phyloP scores from a whole-genome alignment of 2,113 vertebrate species.

The Colius striatus region DNA sequence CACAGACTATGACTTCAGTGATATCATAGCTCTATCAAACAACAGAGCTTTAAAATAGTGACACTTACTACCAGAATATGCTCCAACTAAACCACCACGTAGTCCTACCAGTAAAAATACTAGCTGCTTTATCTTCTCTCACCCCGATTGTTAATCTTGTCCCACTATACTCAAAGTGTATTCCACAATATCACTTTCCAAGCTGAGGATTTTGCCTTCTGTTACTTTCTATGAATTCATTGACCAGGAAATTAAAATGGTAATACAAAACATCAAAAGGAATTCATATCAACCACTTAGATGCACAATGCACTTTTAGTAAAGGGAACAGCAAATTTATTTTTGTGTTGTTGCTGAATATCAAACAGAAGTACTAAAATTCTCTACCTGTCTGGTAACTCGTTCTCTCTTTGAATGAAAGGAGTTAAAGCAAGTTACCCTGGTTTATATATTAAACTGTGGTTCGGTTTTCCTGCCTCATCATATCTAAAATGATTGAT shows the following conservation, averaged over 20 bases:
- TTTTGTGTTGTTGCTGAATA: background rate
- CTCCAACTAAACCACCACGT: background rate
- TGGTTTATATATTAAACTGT: background rate
- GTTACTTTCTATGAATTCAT: background rate
- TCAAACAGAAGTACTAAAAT: background rate
- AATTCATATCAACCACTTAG: background rate
- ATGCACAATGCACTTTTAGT: background rate
- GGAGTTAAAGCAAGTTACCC: background rate
- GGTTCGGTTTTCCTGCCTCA: background rate
- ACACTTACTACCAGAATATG: background rate
- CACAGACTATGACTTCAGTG: background rate
- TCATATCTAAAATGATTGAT: constrained; percentile 19
- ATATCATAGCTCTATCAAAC: background rate
- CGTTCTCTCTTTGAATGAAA: background rate
- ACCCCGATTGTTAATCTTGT: background rate
- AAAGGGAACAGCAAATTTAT: background rate
- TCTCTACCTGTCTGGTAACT: background rate
- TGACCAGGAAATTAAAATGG: background rate
- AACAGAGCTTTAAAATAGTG: background rate
- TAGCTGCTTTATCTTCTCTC: background rate
- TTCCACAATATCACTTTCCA: background rate
- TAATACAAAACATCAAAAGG: background rate
- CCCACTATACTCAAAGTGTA: background rate
- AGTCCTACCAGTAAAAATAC: background rate
- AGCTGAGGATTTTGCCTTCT: background rate